These are phyloP conservation scores for Amphiprion clarkii DNA, from an alignment of 2,797 vertebrate genomes.

Conservation along the genomic window DNA sequence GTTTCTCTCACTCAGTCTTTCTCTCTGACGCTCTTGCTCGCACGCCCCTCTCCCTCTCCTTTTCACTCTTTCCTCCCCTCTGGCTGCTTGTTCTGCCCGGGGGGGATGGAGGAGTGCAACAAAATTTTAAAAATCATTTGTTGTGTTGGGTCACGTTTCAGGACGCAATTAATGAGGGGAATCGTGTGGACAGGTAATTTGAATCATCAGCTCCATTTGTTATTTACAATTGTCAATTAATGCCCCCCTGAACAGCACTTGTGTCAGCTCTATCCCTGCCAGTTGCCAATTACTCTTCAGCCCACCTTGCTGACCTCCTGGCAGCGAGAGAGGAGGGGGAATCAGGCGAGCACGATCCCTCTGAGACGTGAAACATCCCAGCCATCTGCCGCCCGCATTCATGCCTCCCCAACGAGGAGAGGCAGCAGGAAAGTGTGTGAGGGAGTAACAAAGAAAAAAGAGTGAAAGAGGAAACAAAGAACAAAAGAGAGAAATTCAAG, in stretches of 20 bases:
- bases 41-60: slow-evolving; percentile 8
- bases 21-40: slow-evolving; percentile 28
- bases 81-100: slow-evolving; percentile 19
- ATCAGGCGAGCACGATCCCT: slow-evolving; percentile 77
- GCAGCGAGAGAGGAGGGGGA: slow-evolving; percentile 67
- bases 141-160: slow-evolving; percentile 84
- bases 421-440: slow-evolving; percentile 45
- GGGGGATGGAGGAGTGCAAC: background rate
- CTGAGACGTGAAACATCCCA: slow-evolving; percentile 78
- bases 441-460: slow-evolving; percentile 51
- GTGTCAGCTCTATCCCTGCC: slow-evolving; percentile 76
- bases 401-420: slow-evolving; percentile 58
- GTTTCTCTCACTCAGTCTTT: slow-evolving; percentile 73
- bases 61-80: background rate
- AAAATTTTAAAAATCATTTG: slow-evolving; percentile 74
- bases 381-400: slow-evolving; percentile 83
- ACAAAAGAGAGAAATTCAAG: slow-evolving; percentile 34
- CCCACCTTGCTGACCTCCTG: slow-evolving; percentile 87
- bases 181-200: slow-evolving; percentile 84
- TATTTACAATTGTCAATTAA: slow-evolving; percentile 89
- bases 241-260: slow-evolving; percentile 75
- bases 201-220: slow-evolving; percentile 86
- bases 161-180: slow-evolving; percentile 85
- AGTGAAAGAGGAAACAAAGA: slow-evolving; percentile 46
- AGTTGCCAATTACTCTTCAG: slow-evolving; percentile 88